phyloP scores from a whole-genome alignment of 2,113 vertebrate species.

The Elgaria multicarinata region DNA sequence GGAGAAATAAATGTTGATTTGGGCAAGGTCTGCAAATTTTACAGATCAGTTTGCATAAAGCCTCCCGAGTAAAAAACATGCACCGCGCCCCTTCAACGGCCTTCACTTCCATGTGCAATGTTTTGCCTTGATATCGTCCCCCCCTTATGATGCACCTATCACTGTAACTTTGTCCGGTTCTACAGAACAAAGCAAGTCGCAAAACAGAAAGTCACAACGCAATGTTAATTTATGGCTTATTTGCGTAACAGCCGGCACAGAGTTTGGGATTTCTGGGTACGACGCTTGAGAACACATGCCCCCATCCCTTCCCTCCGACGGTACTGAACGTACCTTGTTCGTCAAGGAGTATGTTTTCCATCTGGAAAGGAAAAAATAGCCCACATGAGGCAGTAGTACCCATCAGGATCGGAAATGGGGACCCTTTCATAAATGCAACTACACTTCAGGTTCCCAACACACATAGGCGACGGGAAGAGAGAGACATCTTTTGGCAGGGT shows the following conservation, averaged over 20 bases:
- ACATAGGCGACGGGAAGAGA: no score
- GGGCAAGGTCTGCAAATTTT: neutral
- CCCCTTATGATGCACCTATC: no score
- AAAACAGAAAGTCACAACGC: no score
- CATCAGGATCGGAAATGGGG: no score
- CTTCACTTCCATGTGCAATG: neutral
- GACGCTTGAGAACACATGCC: neutral
- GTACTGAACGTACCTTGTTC: constrained; percentile 83
- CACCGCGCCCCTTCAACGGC: neutral
- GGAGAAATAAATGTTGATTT: no score
- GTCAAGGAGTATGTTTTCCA: constrained; percentile 96
- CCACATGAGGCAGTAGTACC: neutral
- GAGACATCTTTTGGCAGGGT: rapidly evolving
- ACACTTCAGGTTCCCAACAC: no score
- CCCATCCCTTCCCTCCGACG: neutral
- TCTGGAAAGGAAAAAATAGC: constrained; percentile 77
- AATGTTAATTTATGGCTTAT: neutral
- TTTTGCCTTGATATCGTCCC: no score
- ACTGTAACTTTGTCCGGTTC: neutral
- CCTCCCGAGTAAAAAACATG: no score
- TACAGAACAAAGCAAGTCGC: no score
- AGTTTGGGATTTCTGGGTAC: neutral
- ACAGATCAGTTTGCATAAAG: neutral
- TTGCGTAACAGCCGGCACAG: neutral
- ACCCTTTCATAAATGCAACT: rapidly evolving